These are phyloP conservation scores for Macropus fuliginosus DNA, from an alignment of 2,797 vertebrate genomes.

Conservation along the genomic window DNA sequence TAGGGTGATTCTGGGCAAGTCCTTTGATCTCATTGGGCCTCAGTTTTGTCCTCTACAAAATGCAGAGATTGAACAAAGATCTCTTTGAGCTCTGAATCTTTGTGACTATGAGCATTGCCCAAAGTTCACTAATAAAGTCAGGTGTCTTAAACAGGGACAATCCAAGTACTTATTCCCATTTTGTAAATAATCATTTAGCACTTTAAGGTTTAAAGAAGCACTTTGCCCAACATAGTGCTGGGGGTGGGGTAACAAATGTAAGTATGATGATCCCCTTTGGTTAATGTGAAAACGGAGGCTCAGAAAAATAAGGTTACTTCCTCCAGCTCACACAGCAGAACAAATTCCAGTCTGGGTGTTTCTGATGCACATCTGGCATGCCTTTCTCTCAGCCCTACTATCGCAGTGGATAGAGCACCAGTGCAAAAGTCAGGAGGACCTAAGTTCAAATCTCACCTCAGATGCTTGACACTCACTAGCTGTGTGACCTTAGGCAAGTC, in stretches of 20 bases:
- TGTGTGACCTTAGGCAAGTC: too few species aligned
- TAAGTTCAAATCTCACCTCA: too few species aligned
- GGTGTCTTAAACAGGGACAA: not conserved
- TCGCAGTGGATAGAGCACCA: too few species aligned
- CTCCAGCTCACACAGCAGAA: not conserved
- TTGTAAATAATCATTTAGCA: not conserved
- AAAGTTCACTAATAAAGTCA: too few species aligned
- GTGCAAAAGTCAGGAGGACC: too few species aligned
- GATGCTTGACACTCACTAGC: too few species aligned
- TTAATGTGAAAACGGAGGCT: not conserved
- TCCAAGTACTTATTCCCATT: not conserved
- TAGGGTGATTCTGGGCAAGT: too few species aligned
- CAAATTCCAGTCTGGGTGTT: not conserved
- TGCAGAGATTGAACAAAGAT: too few species aligned
- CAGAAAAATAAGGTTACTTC: not conserved
- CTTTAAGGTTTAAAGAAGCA: not conserved
- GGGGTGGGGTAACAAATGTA: not conserved
- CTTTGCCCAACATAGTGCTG: not conserved
- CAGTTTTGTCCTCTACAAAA: too few species aligned
- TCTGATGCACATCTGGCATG: not conserved
- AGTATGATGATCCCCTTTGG: not conserved
- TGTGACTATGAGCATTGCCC: too few species aligned
- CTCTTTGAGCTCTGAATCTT: too few species aligned
- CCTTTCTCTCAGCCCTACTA: not conserved
- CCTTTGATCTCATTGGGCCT: too few species aligned